These are phyloP conservation scores for Quadroppia sp. DNA, from an alignment of 2,888 invertebrate genomes.

Conservation along the genomic window DNA sequence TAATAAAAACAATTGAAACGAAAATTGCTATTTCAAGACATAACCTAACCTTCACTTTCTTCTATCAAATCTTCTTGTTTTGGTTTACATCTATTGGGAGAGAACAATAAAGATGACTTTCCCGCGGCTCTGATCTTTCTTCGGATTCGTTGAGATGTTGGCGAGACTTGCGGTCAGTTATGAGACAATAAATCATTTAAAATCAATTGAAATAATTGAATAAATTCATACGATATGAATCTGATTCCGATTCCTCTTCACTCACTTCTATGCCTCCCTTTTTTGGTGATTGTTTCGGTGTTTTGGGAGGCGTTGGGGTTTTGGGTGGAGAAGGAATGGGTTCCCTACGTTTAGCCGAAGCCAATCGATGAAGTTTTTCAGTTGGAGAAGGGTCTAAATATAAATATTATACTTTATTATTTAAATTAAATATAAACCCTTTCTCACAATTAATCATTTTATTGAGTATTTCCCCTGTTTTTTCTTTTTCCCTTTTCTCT, in stretches of 20 bases:
- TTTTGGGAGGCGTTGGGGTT: neutral
- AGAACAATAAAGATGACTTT: neutral
- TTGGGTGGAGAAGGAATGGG: too few relatives aligned
- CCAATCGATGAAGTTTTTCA: neutral
- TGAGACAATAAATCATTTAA: neutral
- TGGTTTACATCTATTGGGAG: neutral
- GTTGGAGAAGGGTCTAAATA: neutral
- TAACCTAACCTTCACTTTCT: conserved; percentile 3
- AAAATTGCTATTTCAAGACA: too few relatives aligned
- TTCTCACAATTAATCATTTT: too few relatives aligned
- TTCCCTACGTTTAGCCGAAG: neutral
- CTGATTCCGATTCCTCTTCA: conserved; percentile 13
- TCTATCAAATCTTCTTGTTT: neutral
- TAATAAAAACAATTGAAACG: neutral
- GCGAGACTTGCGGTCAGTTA: neutral
- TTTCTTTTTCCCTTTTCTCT: too few relatives aligned
- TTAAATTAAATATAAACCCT: too few relatives aligned
- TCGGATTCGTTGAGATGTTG: neutral
- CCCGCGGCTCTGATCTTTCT: conserved; percentile 11
- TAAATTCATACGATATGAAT: conserved; percentile 17
- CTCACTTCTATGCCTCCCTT: neutral
- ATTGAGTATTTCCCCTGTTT: neutral
- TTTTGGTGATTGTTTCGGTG: neutral
- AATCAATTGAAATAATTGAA: too few relatives aligned
- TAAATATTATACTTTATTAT: neutral